These are phyloP conservation scores for Gallinago undulata DNA, from an alignment of 2,113 vertebrate species.

Conservation along the genomic window DNA sequence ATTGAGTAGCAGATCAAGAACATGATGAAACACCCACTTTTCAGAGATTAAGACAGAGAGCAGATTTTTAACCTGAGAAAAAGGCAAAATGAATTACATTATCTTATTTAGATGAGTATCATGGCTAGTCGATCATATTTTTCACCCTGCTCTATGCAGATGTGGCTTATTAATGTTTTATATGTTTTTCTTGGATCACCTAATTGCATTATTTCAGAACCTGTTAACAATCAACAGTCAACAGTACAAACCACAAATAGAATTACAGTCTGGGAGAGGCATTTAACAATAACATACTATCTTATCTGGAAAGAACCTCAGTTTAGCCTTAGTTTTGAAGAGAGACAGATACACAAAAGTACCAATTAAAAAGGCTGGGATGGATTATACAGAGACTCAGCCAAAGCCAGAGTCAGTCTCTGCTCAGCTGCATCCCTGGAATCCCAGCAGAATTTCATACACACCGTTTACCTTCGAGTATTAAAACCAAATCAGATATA, in stretches of 20 bases:
- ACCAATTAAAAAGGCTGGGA: slow-evolving; percentile 19
- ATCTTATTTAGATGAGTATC: slow-evolving; percentile 67
- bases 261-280: slow-evolving; percentile 69
- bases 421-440: background rate
- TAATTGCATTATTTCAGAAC: slow-evolving; percentile 79
- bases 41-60: slow-evolving; percentile 55
- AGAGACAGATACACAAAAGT: slow-evolving; percentile 19
- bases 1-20: background rate
- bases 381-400: background rate
- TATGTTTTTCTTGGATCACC: slow-evolving; percentile 64
- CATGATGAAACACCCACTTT: background rate
- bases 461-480: background rate
- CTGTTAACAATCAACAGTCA: slow-evolving; percentile 82
- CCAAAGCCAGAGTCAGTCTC: background rate
- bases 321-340: slow-evolving; percentile 34
- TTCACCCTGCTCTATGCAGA: slow-evolving; percentile 71
- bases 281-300: slow-evolving; percentile 69
- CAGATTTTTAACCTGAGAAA: slow-evolving; percentile 68
- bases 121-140: slow-evolving; percentile 64
- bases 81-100: slow-evolving; percentile 71
- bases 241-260: slow-evolving; percentile 70
- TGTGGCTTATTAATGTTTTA: slow-evolving; percentile 71
- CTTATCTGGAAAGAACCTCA: slow-evolving; percentile 50
- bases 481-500: background rate
- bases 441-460: background rate